Conservation (phyloP, 2,113 vertebrate species). For the Gopherus flavomarginatus region DNA sequence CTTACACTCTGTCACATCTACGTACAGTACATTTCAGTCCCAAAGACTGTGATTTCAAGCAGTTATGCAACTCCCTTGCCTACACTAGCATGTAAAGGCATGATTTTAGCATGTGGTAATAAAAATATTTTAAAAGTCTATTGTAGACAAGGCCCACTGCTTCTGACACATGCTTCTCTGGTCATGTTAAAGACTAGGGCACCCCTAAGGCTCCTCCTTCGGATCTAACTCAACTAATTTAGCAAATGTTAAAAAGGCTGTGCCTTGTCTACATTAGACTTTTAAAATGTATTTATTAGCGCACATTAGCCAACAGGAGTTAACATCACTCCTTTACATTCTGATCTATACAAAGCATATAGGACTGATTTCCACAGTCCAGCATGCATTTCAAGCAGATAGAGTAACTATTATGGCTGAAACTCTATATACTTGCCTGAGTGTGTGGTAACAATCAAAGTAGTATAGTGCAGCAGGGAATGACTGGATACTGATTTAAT, state of each 20-base stretch:
- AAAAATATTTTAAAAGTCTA: neutral
- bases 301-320: neutral
- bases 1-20: neutral
- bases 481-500: neutral
- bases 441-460: slow-evolving; percentile 41
- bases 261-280: neutral
- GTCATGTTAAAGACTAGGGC: neutral
- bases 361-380: neutral
- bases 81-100: neutral
- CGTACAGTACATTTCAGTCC: neutral
- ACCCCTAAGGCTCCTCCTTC: neutral
- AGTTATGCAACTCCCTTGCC: neutral
- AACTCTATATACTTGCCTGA: slow-evolving; percentile 1
- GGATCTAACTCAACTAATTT: neutral
- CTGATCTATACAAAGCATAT: neutral
- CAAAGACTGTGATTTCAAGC: neutral
- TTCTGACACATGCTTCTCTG: neutral
- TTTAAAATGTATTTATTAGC: neutral
- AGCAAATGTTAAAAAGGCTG: neutral
- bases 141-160: neutral
- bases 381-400: neutral
- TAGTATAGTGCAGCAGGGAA: slow-evolving; percentile 47
- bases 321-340: neutral
- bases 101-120: neutral
- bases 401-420: neutral